phyloP scores from a whole-genome alignment of 2,113 vertebrate species.

The Cyrtonyx montezumae region DNA sequence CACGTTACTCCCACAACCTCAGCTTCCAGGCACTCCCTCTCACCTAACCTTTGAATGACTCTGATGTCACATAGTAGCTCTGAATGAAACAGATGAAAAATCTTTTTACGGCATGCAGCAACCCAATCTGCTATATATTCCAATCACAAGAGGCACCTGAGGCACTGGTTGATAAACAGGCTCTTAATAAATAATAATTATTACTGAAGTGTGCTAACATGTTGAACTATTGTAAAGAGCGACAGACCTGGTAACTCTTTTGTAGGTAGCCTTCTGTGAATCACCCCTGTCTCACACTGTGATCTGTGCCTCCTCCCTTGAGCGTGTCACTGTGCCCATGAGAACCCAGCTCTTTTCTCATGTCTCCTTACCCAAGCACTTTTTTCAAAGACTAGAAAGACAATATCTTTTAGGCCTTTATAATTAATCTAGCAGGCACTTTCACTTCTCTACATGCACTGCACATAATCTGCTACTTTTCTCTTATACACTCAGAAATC shows the following conservation, averaged over 20 bases:
- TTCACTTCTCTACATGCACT: neutral
- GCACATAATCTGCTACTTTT: neutral
- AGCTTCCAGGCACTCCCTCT: neutral
- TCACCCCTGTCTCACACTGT: neutral
- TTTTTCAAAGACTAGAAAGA: neutral
- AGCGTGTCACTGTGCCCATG: neutral
- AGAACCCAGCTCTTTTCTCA: neutral
- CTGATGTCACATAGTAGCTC: neutral
- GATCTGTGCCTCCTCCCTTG: neutral
- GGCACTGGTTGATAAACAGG: conserved; percentile 24
- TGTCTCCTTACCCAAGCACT: neutral
- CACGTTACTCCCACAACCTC: neutral
- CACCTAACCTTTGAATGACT: conserved; percentile 21
- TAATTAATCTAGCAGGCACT: neutral
- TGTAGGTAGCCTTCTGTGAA: neutral
- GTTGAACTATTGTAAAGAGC: conserved; percentile 7
- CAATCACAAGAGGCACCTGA: conserved; percentile 24
- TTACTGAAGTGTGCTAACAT: conserved; percentile 33
- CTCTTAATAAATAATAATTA: conserved; percentile 64
- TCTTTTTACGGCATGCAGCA: neutral
- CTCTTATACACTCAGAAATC: neutral
- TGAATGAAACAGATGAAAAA: conserved; percentile 8
- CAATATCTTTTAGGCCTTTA: neutral
- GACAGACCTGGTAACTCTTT: conserved; percentile 2
- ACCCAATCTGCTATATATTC: conserved; percentile 2